These are phyloP conservation scores for Alethe castanea DNA, from an alignment of 2,113 vertebrate species.

Conservation along the genomic window DNA sequence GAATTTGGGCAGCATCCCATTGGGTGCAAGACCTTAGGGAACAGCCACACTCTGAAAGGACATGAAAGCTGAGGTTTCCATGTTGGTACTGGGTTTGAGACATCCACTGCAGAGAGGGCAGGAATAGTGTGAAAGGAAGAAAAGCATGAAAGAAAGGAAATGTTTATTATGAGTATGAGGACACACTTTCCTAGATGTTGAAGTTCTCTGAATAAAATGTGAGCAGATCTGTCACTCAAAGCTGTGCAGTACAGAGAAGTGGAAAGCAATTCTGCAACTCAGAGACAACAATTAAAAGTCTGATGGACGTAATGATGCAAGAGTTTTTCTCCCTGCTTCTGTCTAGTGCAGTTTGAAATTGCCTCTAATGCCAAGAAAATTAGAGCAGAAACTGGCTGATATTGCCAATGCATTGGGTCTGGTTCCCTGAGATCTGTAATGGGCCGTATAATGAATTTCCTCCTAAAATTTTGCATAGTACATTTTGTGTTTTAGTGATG, in stretches of 20 bases:
- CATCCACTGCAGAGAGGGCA: neutral
- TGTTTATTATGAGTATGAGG: neutral
- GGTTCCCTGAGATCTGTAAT: accelerated
- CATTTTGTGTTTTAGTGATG: neutral
- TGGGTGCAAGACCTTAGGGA: neutral
- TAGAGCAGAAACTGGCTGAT: neutral
- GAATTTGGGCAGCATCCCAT: neutral
- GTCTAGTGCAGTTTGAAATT: neutral
- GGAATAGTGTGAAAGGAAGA: neutral
- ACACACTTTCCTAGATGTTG: neutral
- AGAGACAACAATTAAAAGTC: neutral
- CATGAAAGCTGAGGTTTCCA: neutral
- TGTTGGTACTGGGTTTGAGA: neutral
- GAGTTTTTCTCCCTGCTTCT: neutral
- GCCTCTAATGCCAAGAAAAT: neutral
- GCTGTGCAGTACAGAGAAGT: neutral
- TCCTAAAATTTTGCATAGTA: neutral
- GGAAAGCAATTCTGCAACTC: neutral
- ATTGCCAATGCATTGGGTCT: neutral
- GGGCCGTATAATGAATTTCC: neutral
- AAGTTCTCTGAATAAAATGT: neutral
- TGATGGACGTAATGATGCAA: neutral
- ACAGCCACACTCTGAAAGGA: neutral
- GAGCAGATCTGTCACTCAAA: neutral
- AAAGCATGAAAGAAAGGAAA: neutral